Evolutionary conservation across 2,888 invertebrate genomes (phyloP).

Genomic region (Brenthis ino): DNA sequence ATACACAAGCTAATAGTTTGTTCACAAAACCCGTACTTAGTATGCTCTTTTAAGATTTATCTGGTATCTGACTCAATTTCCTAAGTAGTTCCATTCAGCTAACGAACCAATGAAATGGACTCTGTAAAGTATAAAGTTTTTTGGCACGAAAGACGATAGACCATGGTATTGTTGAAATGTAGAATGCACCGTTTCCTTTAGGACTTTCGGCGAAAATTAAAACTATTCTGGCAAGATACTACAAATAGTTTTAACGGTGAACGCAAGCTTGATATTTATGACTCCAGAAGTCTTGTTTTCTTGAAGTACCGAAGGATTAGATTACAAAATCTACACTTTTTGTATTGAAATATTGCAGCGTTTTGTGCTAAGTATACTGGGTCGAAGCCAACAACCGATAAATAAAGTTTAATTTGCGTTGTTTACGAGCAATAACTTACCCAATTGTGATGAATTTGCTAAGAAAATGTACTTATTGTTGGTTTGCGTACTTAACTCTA

Average conservation of each 20-base stretch:
- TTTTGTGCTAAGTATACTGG: constrained; percentile 11
- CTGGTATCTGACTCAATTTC: constrained; percentile 59
- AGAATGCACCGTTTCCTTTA: constrained; percentile 51
- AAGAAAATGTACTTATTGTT: constrained; percentile 5
- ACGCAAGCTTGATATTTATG: constrained; percentile 38
- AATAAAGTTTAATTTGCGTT: constrained; percentile 18
- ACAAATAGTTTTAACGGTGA: constrained; percentile 39
- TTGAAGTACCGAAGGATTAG: constrained; percentile 7
- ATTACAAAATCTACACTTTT: constrained; percentile 19
- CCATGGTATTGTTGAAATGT: constrained; percentile 44
- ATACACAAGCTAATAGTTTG: constrained; percentile 28
- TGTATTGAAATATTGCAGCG: constrained; percentile 22
- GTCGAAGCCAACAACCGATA: constrained; percentile 5
- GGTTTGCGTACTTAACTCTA: constrained; percentile 1
- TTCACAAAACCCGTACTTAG: constrained; percentile 29
- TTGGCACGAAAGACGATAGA: constrained; percentile 54
- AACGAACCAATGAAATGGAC: constrained; percentile 56
- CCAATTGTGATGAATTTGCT: constrained; percentile 16
- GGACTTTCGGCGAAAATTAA: constrained; percentile 51
- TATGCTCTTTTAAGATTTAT: constrained; percentile 41
- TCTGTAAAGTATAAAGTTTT: constrained; percentile 54
- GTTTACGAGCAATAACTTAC: constrained; percentile 15
- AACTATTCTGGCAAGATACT: constrained; percentile 58
- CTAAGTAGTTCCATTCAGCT: constrained; percentile 58
- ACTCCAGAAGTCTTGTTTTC: constrained; percentile 16